Base-by-base conservation (phyloP, 2,888 invertebrate genomes). In the Caenorhabditis uteleia region DNA sequence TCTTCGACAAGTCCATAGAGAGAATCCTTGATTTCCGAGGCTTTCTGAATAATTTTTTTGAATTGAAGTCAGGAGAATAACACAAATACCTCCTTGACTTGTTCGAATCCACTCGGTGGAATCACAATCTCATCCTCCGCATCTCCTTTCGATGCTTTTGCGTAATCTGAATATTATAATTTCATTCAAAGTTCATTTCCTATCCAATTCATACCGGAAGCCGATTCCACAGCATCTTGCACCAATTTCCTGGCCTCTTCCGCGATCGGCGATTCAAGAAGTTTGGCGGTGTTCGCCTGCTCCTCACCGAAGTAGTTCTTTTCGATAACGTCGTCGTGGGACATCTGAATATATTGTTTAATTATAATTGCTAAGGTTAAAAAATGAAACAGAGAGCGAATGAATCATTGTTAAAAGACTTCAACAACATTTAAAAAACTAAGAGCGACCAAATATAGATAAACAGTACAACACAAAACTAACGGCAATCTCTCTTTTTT, bases 291-390 rank as follows among this genome's bases (percentile, higher is more conserved):
- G 3, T 33, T 54, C 8, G 47, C 31, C 7, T 40, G 38, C 3
- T 31, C 38, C 8, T 54, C 54, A 26, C 39, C 49, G 31, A 50
- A 54, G 44, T 68, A 68, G 49, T 62, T 53, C 20, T 68, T 68
- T 43, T 68, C 67, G 44, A 62, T 49, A 31, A 68, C 62, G 47
- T 68, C 55, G 55, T 68, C 62, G 56, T 50, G 60, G 31, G 58
- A 53, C 66, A 66, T 66, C 66, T 66, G 56, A 34, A 65, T 50
- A 12, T 34, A 36, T 4, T 20, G 20, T 18, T n/a, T n/a, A n/a
- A n/a, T n/a, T n/a, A n/a, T 4, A 18, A 36, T 36, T 36, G n/a
- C 14, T n/a, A 25, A 3, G 5, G 5, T 20, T 46, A n/a, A 33
- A 23, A 46, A 27, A 20, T 14, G 20, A 29, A 25, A 25, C 42